Evolutionary conservation across 1,140 invertebrate genomes (phyloP), one percentile per base, ranked within the genome.

Genomic region (Cataglyphis hispanica): DNA sequence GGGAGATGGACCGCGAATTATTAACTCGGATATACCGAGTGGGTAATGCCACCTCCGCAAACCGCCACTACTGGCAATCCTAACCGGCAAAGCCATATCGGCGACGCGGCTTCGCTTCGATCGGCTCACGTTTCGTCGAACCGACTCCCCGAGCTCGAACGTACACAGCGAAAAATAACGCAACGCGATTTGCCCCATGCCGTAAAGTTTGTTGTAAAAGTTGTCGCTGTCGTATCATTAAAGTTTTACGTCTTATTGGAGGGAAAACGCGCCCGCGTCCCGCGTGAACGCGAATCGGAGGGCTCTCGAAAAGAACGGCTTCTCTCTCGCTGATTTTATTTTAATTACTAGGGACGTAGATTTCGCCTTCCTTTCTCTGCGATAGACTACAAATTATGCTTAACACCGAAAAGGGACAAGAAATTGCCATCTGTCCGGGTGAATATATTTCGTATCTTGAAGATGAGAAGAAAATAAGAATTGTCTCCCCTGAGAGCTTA

Each of bases 1-100:
- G 22, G 22, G 13, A 31, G 58, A 61, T 50, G 46, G 58, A 25
- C 63, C 64, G 77, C 69, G 87, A 83, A 90, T 91, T 91, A 92
- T 92, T 89, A 91, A 92, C 88, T 89, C 70, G 70, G 53, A 81
- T 89, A 85, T 72, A 88, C 34, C 80, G 87, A 74, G 66, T 76
- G 70, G 46, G 78, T 60, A 76, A 60, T 56, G 72, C 61, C 74
- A 74, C 58, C 72, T 87, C 66, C 69, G 80, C 58, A 76, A 58
- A 87, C 80, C 78, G 60, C 60, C 56, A 40, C 60, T 63, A 67
- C 72, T 86, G 77, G 85, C 75, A 74, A 37, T 69, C 60, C 37
- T 46, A 40, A 37, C 63, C 43, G 58, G 53, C 46, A 60, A 85
- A 85, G 50, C 67, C 77, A 87, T 89, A 89, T 87, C 84, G 87